Base-by-base conservation (phyloP, 1,140 invertebrate genomes). In the Luehdorfia chinensis region DNA sequence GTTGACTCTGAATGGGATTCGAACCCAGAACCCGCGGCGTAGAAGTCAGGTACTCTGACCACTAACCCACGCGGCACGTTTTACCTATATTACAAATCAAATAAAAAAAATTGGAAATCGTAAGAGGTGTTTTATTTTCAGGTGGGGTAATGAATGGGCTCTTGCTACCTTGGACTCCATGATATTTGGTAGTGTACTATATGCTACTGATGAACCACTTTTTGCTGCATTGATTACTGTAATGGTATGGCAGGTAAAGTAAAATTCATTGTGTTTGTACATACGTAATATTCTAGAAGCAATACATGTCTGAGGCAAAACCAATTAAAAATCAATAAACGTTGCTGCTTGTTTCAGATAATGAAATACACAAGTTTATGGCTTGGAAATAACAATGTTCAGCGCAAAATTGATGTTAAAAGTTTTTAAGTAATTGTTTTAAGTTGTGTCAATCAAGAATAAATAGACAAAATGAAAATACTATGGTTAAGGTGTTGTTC, bases 111-210 rank as follows among this genome's bases (percentile, higher is more conserved):
- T n/a, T n/a, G n/a, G n/a, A n/a, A n/a, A n/a, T n/a, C n/a, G n/a
- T n/a, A n/a, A n/a, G n/a, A n/a, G n/a, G n/a, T n/a, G 13, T 9
- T 27, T 44, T 36, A 21, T 6, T 41, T 21, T 18, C 31, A 70
- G 81, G 81, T 81, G 72, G 72, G 75, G 77, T 16, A 71, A 83
- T 51, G 81, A 85, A 48, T 81, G 75, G 74, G 66, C 46, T 4
- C 43, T 83, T 3, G 61, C 67, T 44, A 75, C 74, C 13, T 79
- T 83, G 34, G 81, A 85, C 14, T 69, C 66, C 12, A 72, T 78
- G 57, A 8, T 83, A 5, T 83, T 79, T 47, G 67, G 75, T 4
- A 55, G 34, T 12, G 28, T 76, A 6, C 47, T 74, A 2, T 37
- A 78, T 0, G 45, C 47, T 3, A 61, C 65, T 5, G 46, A 54